A percentile compares a stretch with the other conserved stretches of the same genome.
These are phyloP conservation scores for Lepus oiostolus DNA, from an alignment of 2,797 vertebrate species.

Conservation along the genomic window DNA sequence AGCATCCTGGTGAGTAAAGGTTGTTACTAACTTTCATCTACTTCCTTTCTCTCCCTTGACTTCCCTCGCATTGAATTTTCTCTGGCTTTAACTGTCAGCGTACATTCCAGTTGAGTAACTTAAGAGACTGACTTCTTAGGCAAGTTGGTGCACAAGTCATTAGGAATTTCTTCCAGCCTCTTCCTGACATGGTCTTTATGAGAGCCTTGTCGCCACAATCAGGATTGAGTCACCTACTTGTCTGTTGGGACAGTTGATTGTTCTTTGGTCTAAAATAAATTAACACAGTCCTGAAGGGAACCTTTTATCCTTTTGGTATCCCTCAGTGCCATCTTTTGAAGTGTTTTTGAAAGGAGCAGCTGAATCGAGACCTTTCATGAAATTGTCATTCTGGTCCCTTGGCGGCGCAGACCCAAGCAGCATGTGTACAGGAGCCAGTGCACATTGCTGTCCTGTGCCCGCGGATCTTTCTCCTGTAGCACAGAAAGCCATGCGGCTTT, in stretches of 20 bases:
- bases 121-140: constrained; percentile 51
- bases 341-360: constrained; percentile 64
- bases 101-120: constrained; percentile 13
- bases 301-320: constrained; percentile 56
- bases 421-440: accelerated
- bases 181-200: constrained; percentile 53
- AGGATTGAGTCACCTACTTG: constrained; percentile 45
- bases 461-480: constrained; percentile 24
- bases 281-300: constrained; percentile 69
- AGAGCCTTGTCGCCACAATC: constrained; percentile 48
- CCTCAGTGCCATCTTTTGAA: constrained; percentile 64
- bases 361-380: constrained; percentile 70
- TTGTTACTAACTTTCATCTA: background rate
- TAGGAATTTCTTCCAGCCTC: constrained; percentile 55
- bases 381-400: constrained; percentile 56
- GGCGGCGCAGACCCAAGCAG: constrained; percentile 11
- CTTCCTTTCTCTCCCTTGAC: background rate
- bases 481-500: background rate
- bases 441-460: background rate
- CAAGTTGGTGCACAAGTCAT: constrained; percentile 46
- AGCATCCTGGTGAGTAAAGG: background rate
- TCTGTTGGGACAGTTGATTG: constrained; percentile 69
- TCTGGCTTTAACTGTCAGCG: background rate
- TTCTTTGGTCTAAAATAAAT: constrained; percentile 76
- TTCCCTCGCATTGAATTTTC: background rate